These are phyloP conservation scores for Macrostomum cliftonense DNA, from an alignment of 2,888 invertebrate species.

Conservation along the genomic window DNA sequence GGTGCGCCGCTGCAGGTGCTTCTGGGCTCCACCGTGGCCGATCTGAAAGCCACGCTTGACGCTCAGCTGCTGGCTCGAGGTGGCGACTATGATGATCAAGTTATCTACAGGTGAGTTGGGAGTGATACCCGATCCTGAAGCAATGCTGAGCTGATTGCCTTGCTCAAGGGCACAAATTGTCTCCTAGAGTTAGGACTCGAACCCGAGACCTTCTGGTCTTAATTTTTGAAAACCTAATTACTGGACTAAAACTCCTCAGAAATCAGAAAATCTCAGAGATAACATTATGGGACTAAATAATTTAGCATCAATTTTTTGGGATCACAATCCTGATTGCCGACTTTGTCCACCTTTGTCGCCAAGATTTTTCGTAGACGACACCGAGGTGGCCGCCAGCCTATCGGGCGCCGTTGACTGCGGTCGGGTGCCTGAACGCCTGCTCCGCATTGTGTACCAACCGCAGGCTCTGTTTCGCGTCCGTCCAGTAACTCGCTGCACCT, in stretches of 20 bases:
- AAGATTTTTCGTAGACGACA: conserved; percentile 70
- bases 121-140: no score
- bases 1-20: conserved; percentile 70
- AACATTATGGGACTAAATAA: no score
- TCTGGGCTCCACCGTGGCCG: conserved; percentile 36
- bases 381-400: conserved; percentile 59
- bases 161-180: no score
- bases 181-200: no score
- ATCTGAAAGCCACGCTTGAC: background rate
- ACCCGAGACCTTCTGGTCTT: no score
- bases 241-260: no score
- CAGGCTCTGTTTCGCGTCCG: conserved; percentile 66
- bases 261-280: no score
- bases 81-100: conserved; percentile 35
- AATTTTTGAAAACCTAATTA: no score
- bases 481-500: conserved; percentile 73
- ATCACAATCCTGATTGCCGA: no score
- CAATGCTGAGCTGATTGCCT: no score
- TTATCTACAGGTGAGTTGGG: conserved; percentile 57
- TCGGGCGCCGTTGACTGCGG: conserved; percentile 52
- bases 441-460: conserved; percentile 82
- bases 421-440: conserved; percentile 46
- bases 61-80: background rate
- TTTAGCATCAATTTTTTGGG: no score
- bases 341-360: no score